Evolutionary conservation across 2,888 invertebrate genomes (phyloP).

Genomic region (Ethmia dodecea): DNA sequence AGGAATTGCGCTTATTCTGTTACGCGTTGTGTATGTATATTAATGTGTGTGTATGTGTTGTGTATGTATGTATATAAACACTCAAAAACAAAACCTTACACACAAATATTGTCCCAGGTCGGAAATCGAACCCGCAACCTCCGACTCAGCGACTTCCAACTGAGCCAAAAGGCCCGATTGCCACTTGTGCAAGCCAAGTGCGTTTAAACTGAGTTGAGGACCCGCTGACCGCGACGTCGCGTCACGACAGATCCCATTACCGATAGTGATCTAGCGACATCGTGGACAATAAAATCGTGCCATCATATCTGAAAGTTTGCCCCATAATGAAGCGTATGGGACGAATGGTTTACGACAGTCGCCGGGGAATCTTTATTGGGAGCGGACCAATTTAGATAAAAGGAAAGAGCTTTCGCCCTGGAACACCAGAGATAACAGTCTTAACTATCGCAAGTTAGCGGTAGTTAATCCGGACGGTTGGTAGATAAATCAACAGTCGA

Average conservation of each 20-base stretch:
- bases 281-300: constrained; percentile 75
- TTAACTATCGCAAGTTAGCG: constrained; percentile 78
- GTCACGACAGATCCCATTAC: constrained; percentile 57
- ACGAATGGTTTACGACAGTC: constrained; percentile 75
- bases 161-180: too few species aligned
- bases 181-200: too few species aligned
- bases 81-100: too few species aligned
- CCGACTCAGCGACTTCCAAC: too few species aligned
- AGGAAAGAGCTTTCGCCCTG: constrained; percentile 74
- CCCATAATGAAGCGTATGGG: constrained; percentile 78
- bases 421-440: constrained; percentile 75
- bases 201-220: too few species aligned
- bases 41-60: too few species aligned
- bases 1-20: too few species aligned
- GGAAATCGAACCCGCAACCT: too few species aligned
- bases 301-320: constrained; percentile 77
- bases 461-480: constrained; percentile 71
- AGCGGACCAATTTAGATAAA: constrained; percentile 78
- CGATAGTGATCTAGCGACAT: constrained; percentile 74
- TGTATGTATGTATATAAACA: too few species aligned
- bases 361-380: constrained; percentile 76
- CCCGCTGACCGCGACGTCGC: neutral
- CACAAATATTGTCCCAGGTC: too few species aligned
- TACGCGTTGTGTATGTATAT: too few species aligned
- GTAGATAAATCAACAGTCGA: constrained; percentile 73